These are phyloP conservation scores for Aldabrachelys gigantea DNA, from an alignment of 2,113 vertebrate genomes.

Conservation along the genomic window DNA sequence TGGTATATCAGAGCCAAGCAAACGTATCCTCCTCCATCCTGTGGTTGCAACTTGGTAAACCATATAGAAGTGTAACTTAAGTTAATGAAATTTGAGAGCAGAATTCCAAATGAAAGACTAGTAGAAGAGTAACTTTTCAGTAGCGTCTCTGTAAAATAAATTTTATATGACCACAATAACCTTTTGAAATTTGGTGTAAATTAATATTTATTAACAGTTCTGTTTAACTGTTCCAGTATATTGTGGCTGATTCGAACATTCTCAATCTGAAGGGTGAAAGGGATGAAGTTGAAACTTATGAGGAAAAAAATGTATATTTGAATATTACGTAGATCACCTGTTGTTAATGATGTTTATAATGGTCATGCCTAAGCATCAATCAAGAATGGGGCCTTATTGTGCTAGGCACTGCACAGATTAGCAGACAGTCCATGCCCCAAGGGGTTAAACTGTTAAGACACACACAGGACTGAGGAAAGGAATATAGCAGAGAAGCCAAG, in stretches of 20 bases:
- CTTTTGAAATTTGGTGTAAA: neutral
- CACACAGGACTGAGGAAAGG: neutral
- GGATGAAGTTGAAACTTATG: neutral
- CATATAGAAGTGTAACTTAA: neutral
- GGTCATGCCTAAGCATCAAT: neutral
- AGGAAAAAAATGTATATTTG: neutral
- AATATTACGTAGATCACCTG: neutral
- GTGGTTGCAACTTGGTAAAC: neutral
- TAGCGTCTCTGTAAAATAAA: neutral
- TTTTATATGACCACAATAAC: neutral
- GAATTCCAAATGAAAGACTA: neutral
- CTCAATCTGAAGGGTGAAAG: neutral
- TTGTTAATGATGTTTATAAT: neutral
- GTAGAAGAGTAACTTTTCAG: neutral
- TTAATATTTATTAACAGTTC: neutral
- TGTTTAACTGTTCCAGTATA: neutral
- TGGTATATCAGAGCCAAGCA: neutral
- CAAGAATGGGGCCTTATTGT: neutral
- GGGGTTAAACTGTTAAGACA: neutral
- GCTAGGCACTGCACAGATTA: neutral
- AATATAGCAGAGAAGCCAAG: neutral
- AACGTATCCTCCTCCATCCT: neutral
- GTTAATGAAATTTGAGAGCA: neutral
- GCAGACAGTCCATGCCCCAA: neutral
- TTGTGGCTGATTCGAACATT: neutral